Base-by-base conservation (phyloP, 2,797 vertebrate species). In the Paedocypris micromegethes region DNA sequence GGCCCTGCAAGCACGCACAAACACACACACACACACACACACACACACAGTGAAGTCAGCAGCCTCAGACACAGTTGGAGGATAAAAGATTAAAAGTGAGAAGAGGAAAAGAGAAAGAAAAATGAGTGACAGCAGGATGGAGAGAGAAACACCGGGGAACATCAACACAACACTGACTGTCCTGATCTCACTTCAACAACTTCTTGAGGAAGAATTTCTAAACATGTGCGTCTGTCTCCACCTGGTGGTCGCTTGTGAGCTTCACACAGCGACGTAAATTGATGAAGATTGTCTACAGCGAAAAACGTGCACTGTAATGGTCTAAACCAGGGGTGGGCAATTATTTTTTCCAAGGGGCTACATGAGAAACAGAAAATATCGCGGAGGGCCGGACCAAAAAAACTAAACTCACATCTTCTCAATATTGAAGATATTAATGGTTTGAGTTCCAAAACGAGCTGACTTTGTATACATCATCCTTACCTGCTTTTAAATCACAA, bases 1-100 rank as follows among this genome's bases (percentile, higher is more conserved):
- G 67, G 47, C 53, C 37, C 49, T 23, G 72, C 64, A 58, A 49
- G 51, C 49, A 75, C 72, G 68, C 66, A 72, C 64, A 66, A 40
- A 49, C 72, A 79, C 57, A 40, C 49, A 73, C 64, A 58, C 54
- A 53, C 49, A 75, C 72, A 69, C 66, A 72, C 64, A 66, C 42
- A 49, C 72, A 79, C 57, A 72, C 52, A 54, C 23, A 55, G 54
- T 53, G 9, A 62, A 6, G 50, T 58, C 68, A 72, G 69, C 65
- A 73, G 41, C 87, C 85, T 88, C 86, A 89, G 86, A 86, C 23
- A 23, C 88, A 88, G 86, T 83, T 86, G 85, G 84, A 83, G 86
- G 86, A 90, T 89, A 84, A 89, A 90, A 88, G 88, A 89, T 89
- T 88, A 82, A 90, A 88, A 79, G 83, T 80, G 82, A 81, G 80